Base-by-base conservation (phyloP, 1,140 invertebrate genomes). In the Drosophila setifemur region DNA sequence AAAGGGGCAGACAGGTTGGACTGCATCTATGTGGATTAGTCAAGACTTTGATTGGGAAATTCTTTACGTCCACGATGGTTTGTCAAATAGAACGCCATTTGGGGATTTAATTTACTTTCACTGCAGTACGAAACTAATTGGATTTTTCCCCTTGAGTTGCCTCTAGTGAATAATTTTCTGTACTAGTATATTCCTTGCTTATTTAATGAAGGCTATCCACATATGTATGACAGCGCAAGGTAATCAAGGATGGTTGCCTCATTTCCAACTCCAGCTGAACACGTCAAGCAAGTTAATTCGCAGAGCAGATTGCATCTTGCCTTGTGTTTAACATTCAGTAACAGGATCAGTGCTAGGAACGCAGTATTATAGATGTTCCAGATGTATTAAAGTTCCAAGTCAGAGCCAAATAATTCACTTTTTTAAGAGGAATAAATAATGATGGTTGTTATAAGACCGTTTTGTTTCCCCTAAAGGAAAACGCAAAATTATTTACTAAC, bases 11-110 rank as follows among this genome's bases (percentile, higher is more conserved):
- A 49, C 57, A 49, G 58, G 40, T 47, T 64, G 60, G 55, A 64
- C 42, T 18, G 33, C 43, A 57, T 57, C 47, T 63, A 73, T 54
- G 61, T 68, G 68, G 75, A 78, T 63, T 78, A 57, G 55, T 57
- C 55, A 57, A 63, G 57, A 53, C 48, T 35, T 63, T 69, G 48
- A 66, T 68, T 76, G 58, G 40, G 49, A 43, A 63, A 74, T 52
- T 31, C 47, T 49, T 48, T 0, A 21, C 19, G 49, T 60, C 26
- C 52, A 19, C 52, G 14, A 12, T 25, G 58, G 33, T n/a, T 40
- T 64, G 58, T 64, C 35, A 29, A 64, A 26, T 12, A 25, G 19
- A n/a, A 63, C 25, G 60, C 29, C 43, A 49, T 64, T 63, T 48
- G 25, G 25, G 8, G 28, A 1, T 19, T 64, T 49, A 43, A 64